Base-by-base conservation (phyloP, 2,888 invertebrate species). In the Aproaerema taeniolella region DNA sequence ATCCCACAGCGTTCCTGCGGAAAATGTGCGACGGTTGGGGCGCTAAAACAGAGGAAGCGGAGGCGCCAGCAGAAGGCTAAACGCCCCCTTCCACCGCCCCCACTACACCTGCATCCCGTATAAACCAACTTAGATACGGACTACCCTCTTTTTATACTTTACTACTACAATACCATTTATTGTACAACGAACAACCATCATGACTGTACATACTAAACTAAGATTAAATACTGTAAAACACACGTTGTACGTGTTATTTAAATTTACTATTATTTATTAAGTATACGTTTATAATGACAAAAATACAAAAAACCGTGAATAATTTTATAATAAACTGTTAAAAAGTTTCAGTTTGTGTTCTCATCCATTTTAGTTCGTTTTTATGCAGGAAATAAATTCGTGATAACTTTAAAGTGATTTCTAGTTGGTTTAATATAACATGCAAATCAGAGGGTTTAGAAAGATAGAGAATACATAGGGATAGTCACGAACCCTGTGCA, bases 1-100 rank as follows among this genome's bases (percentile, higher is more conserved):
- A 38, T 57, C 2, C 63, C 67, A 29, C 88, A 95, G 95, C 93
- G 86, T 96, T 97, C 91, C 92, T 96, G 82, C 91, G 92, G 88
- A 92, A 91, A 89, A 92, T 96, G 91, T 93, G 93, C 82, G 91
- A 91, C 67, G 89, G 89, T 79, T 82, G 86, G 78, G 71, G 73
- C 45, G 42, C 57, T 54, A 71, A 72, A 54, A 57, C 43, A 33
- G 66, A 49, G 37, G 67, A 56, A 65, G 72, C 55, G 49, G 72
- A 67, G 49, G 64, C 69, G 50, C 73, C 79, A 39, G 78, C 74
- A 67, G 81, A 79, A 55, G 71, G 61, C 47, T 72, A 71, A n/a
- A 26, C 8, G 8, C 5, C 20, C 20, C 5, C 20, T 43, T 44
- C 42, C 41, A 26, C 13, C 41, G 30, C 39, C 39, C 49, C 30